Conservation (phyloP, 2,113 vertebrate genomes). For the Empidonax alnorum region DNA sequence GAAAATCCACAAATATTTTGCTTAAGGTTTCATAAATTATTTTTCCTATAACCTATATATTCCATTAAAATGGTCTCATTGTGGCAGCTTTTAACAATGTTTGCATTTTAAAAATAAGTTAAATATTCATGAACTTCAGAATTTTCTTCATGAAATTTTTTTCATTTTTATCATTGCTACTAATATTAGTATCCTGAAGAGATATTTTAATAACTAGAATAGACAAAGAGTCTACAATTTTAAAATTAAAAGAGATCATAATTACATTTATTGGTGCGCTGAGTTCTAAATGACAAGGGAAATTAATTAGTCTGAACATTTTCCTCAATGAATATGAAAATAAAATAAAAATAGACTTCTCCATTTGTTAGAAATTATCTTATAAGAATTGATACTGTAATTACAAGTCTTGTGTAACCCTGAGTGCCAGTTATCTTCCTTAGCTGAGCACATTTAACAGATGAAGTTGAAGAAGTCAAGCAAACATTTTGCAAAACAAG, state of each 20-base stretch:
- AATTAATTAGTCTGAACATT: conserved; percentile 29
- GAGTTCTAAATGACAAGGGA: neutral
- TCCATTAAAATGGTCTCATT: neutral
- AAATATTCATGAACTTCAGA: neutral
- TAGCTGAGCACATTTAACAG: neutral
- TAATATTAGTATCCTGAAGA: neutral
- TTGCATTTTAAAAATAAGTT: neutral
- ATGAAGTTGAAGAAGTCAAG: neutral
- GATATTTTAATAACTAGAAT: neutral
- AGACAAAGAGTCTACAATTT: neutral
- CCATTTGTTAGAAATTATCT: conserved; percentile 9
- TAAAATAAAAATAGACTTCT: conserved; percentile 12
- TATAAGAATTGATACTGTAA: neutral
- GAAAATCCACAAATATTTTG: neutral
- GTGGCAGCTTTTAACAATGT: neutral
- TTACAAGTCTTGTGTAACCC: neutral
- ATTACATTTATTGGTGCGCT: neutral
- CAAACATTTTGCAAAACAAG: conserved; percentile 34
- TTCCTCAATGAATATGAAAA: neutral
- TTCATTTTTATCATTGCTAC: neutral
- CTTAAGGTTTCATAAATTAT: neutral
- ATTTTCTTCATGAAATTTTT: neutral
- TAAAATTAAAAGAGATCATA: neutral
- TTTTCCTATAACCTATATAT: neutral
- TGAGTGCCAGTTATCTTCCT: neutral